A percentile compares a stretch with the other conserved stretches of the same genome.
phyloP scores from a whole-genome alignment of 1,140 invertebrate species.

The Papilio polytes region DNA sequence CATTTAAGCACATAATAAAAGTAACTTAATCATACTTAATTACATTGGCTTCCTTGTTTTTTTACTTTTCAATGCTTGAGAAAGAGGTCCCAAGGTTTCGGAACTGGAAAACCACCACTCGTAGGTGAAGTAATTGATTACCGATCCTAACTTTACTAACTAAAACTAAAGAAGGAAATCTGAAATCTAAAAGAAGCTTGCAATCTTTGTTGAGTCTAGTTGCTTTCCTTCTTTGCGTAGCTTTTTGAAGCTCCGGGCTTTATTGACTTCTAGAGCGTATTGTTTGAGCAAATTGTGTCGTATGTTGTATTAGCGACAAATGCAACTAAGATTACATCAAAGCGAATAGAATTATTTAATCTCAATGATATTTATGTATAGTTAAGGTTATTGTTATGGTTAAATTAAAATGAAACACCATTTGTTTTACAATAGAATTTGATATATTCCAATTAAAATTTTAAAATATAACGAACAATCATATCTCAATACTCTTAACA shows the following conservation, averaged over 20 bases:
- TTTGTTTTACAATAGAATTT: constrained; percentile 56
- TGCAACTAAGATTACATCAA: not conserved
- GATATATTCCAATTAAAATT: constrained; percentile 71
- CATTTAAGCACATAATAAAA: too few species aligned
- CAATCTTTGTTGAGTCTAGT: not conserved
- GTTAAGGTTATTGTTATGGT: too few species aligned
- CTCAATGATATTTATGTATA: too few species aligned
- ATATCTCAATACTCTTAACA: constrained; percentile 53
- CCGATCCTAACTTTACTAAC: not conserved
- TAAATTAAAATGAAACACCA: constrained; percentile 29
- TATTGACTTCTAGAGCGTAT: not conserved
- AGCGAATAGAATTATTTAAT: not conserved
- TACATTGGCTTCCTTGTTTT: too few species aligned
- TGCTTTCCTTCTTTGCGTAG: not conserved
- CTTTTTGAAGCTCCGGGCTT: not conserved
- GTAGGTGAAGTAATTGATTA: not conserved
- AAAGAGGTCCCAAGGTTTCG: too few species aligned
- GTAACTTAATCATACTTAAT: too few species aligned
- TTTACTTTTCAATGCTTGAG: too few species aligned
- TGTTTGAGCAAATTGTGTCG: too few species aligned
- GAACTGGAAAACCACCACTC: too few species aligned
- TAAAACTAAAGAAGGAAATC: too few species aligned
- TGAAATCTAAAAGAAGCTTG: not conserved
- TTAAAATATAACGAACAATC: constrained; percentile 70
- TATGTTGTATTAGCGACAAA: too few species aligned